Evolutionary conservation across 2,113 vertebrate species (phyloP).

Genomic region (Anarhynchus alexandrinus): DNA sequence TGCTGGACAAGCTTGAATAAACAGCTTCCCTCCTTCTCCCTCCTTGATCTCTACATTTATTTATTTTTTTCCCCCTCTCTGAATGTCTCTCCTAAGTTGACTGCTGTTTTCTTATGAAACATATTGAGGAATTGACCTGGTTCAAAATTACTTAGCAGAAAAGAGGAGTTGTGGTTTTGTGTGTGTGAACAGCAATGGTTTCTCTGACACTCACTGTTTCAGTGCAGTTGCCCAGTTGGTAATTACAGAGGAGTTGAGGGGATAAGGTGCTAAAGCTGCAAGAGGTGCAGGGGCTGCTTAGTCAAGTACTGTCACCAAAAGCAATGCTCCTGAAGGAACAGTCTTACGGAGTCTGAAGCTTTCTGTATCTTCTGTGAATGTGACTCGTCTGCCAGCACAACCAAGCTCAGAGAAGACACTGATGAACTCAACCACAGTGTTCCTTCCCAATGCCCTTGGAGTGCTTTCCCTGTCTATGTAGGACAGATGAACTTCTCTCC

Average conservation of each 20-base stretch:
- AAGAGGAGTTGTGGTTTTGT: background rate
- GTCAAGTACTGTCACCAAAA: background rate
- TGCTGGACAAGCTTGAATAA: background rate
- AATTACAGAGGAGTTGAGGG: background rate
- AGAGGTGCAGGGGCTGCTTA: background rate
- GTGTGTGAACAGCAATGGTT: accelerated
- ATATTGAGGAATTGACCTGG: background rate
- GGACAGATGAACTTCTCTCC: background rate
- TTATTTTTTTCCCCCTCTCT: background rate
- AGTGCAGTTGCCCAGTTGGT: background rate
- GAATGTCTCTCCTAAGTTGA: background rate
- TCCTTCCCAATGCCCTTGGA: background rate
- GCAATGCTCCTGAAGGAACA: background rate
- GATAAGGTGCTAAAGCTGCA: background rate
- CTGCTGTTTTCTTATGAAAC: background rate
- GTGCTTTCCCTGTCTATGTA: background rate
- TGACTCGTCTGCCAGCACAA: background rate
- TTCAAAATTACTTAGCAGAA: background rate
- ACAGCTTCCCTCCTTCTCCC: background rate
- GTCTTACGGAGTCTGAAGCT: background rate
- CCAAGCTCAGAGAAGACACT: background rate
- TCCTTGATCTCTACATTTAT: background rate
- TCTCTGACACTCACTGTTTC: background rate
- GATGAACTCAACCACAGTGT: background rate
- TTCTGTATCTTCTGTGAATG: background rate